Conservation (phyloP, 2,797 vertebrate genomes). For the Gambelia wislizenii region DNA sequence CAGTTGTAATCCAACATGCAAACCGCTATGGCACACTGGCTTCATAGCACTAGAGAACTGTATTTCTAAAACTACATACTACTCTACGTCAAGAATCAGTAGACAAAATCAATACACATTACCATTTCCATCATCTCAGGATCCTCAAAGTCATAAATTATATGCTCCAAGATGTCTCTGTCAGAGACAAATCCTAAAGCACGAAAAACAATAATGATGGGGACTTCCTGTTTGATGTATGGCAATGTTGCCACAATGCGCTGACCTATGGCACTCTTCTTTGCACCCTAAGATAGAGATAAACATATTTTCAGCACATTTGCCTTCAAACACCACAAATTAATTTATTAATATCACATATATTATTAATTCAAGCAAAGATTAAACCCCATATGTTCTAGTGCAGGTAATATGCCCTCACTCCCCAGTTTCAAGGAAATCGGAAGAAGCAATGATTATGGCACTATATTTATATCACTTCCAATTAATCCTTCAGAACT, state of each 20-base stretch:
- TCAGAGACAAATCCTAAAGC: conserved; percentile 96
- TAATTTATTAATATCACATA: background rate
- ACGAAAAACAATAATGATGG: conserved; percentile 98
- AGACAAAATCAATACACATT: conserved; percentile 54
- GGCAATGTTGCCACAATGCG: conserved; percentile 97
- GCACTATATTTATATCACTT: background rate
- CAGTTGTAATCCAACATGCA: no score
- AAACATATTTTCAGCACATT: background rate
- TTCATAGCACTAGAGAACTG: background rate
- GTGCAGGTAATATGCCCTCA: background rate
- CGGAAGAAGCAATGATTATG: background rate
- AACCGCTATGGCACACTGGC: no score
- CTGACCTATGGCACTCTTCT: conserved; percentile 98
- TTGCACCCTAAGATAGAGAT: conserved; percentile 86
- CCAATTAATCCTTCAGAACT: background rate
- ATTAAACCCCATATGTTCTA: background rate
- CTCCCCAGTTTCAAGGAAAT: background rate
- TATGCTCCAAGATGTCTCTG: conserved; percentile 97
- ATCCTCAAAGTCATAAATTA: conserved; percentile 99
- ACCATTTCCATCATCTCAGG: conserved; percentile 99
- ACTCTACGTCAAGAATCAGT: background rate
- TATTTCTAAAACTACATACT: background rate
- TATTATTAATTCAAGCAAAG: background rate
- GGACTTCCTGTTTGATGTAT: conserved; percentile 97
- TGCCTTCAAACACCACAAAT: background rate